A percentile compares a stretch with the other conserved stretches of the same genome.
Conservation (phyloP, 2,113 vertebrate genomes). For the Lepus europaeus region DNA sequence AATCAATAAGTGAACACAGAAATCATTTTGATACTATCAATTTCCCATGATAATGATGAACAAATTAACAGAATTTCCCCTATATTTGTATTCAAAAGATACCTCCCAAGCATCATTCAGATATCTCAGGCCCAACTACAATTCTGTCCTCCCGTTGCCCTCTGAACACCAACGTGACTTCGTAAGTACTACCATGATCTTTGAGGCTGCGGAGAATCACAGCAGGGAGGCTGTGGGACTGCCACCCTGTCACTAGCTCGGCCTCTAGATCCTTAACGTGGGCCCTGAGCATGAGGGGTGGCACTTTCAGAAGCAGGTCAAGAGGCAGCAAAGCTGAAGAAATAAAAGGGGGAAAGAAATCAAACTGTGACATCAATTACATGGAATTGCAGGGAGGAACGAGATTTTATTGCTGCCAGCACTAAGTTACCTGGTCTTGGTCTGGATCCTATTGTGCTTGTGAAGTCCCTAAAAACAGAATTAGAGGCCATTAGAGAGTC, state of each 20-base stretch:
- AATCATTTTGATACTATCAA: slow-evolving; percentile 30
- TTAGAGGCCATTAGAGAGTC: neutral
- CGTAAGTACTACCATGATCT: slow-evolving; percentile 78
- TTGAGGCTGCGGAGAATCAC: slow-evolving; percentile 82
- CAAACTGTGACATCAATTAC: slow-evolving; percentile 45
- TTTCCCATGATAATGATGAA: neutral
- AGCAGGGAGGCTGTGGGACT: slow-evolving; percentile 76
- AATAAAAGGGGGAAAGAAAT: slow-evolving; percentile 81
- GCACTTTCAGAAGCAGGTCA: slow-evolving; percentile 80
- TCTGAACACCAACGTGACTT: slow-evolving; percentile 44
- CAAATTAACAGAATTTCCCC: neutral
- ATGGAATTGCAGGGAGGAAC: slow-evolving; percentile 34
- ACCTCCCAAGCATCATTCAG: slow-evolving; percentile 21
- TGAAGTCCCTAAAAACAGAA: slow-evolving; percentile 79
- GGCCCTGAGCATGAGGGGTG: slow-evolving; percentile 63
- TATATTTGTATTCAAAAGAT: neutral
- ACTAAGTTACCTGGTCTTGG: slow-evolving; percentile 89
- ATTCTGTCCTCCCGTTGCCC: slow-evolving; percentile 51
- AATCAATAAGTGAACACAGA: slow-evolving; percentile 67
- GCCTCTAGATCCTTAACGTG: slow-evolving; percentile 76
- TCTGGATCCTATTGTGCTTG: slow-evolving; percentile 86
- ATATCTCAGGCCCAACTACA: slow-evolving; percentile 39
- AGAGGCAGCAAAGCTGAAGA: slow-evolving; percentile 83
- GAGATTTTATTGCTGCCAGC: neutral
- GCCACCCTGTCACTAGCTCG: slow-evolving; percentile 74